A percentile compares a stretch with the other conserved stretches of the same genome.
These are phyloP conservation scores for Lasius platythorax DNA, from an alignment of 2,888 invertebrate genomes.

Conservation along the genomic window DNA sequence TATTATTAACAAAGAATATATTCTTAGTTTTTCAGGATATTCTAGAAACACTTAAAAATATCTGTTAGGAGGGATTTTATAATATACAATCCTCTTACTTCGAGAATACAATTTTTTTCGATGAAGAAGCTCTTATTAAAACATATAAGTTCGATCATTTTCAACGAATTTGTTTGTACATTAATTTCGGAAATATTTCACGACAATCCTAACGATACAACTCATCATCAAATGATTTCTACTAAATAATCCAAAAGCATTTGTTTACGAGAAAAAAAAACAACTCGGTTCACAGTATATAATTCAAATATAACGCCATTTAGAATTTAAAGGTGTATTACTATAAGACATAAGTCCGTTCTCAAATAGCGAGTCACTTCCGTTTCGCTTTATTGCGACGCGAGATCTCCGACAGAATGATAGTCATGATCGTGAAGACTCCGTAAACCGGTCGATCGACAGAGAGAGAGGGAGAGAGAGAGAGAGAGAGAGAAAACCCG, in stretches of 20 bases:
- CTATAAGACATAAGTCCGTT: background rate
- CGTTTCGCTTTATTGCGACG: background rate
- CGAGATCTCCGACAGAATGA: background rate
- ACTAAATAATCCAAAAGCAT: background rate
- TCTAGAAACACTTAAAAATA: no score
- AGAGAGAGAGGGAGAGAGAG: no score
- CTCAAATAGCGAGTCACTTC: background rate
- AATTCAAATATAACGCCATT: background rate
- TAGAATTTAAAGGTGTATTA: background rate
- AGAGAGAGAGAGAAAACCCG: conserved; percentile 11
- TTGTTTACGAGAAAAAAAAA: background rate
- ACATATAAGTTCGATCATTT: background rate
- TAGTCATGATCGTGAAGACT: conserved; percentile 9
- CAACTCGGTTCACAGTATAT: background rate
- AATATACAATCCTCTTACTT: no score
- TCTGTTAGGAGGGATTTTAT: no score
- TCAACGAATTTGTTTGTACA: no score
- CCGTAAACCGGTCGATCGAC: conserved; percentile 25
- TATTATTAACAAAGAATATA: no score
- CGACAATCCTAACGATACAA: no score
- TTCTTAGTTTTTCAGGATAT: no score
- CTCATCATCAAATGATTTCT: background rate
- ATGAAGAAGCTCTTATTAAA: background rate
- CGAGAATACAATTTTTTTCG: no score
- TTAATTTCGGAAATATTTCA: background rate